Conservation (phyloP, 2,888 invertebrate genomes). For the Germaria angustata region DNA sequence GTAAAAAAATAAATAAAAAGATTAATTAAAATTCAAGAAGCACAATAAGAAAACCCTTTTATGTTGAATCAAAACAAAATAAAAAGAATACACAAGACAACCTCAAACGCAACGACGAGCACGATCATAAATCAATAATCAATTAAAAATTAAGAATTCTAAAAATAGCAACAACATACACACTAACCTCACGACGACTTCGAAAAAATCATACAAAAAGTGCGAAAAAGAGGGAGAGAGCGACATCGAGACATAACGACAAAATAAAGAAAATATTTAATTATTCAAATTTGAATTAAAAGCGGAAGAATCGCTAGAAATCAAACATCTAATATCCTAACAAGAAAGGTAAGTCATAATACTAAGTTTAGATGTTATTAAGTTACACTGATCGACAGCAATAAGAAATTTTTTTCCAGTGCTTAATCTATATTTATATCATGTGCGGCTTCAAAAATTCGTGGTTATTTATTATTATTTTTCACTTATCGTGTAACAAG, state of each 20-base stretch:
- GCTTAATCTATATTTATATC: too few species aligned
- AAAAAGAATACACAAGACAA: background rate
- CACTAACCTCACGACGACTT: constrained; percentile 56
- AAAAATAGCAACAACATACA: constrained; percentile 22
- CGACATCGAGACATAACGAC: constrained; percentile 51
- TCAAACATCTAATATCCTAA: constrained; percentile 37
- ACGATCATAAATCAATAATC: constrained; percentile 19
- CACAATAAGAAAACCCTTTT: constrained; percentile 34
- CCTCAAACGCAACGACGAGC: background rate
- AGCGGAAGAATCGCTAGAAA: constrained; percentile 51
- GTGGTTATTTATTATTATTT: too few species aligned
- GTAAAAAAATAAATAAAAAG: constrained; percentile 16
- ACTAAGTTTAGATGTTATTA: background rate
- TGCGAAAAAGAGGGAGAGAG: constrained; percentile 9
- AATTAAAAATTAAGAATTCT: background rate
- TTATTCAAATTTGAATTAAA: constrained; percentile 21
- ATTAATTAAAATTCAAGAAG: constrained; percentile 40
- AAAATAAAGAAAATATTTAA: constrained; percentile 3
- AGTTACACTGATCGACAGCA: background rate
- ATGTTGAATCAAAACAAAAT: constrained; percentile 26
- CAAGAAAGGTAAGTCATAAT: constrained; percentile 53
- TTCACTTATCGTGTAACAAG: too few species aligned
- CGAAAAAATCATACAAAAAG: constrained; percentile 7
- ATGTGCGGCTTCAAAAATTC: too few species aligned
- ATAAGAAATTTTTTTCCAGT: too few species aligned